phyloP scores from a whole-genome alignment of 2,888 invertebrate species.

The Oligia latruncula region DNA sequence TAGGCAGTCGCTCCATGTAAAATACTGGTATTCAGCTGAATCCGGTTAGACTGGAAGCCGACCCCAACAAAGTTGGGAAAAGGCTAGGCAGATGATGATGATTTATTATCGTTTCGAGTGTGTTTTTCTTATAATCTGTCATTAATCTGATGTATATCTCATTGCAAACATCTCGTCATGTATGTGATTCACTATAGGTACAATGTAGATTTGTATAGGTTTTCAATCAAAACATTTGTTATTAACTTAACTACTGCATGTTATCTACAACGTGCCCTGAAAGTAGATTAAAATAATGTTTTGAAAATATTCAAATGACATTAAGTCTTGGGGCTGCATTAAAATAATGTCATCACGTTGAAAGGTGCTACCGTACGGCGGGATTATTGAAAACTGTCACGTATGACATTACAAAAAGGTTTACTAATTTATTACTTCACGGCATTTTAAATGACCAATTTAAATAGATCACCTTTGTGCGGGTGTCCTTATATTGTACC shows the following conservation, averaged over 20 bases:
- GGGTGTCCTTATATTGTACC: conserved; percentile 15
- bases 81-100: neutral
- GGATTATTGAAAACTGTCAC: conserved; percentile 78
- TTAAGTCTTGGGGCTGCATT: conserved; percentile 79
- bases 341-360: conserved; percentile 80
- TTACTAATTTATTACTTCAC: conserved; percentile 69
- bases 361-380: conserved; percentile 82
- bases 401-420: conserved; percentile 78
- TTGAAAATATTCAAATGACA: conserved; percentile 82
- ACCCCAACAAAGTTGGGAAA: neutral
- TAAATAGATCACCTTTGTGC: conserved; percentile 32
- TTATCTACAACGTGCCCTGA: conserved; percentile 16
- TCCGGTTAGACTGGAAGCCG: neutral
- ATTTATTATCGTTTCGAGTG: neutral
- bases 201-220: neutral
- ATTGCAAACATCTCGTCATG: neutral
- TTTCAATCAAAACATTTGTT: neutral
- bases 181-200: neutral
- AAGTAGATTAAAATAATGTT: conserved; percentile 50
- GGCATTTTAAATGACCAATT: conserved; percentile 65
- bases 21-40: neutral
- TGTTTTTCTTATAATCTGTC: neutral
- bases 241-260: neutral
- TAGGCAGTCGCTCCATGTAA: too few relatives aligned
- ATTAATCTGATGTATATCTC: neutral